These are phyloP conservation scores for Lipotes vexillifer DNA, from an alignment of 2,113 vertebrate species.

Conservation along the genomic window DNA sequence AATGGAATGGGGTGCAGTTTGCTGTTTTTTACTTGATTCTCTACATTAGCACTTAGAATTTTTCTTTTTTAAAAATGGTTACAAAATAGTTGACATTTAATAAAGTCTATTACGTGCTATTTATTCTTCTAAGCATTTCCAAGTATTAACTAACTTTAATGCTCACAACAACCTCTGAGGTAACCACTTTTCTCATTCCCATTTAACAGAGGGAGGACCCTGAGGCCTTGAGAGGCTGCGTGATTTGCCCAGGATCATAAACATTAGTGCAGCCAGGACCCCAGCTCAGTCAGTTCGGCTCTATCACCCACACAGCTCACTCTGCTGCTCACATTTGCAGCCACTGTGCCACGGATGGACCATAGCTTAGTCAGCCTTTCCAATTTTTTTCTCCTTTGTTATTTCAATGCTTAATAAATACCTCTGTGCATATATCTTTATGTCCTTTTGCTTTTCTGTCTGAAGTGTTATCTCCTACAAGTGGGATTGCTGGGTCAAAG, in stretches of 20 bases:
- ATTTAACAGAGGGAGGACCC: neutral
- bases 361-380: neutral
- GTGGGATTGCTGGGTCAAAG: neutral
- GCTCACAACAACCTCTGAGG: neutral
- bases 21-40: neutral
- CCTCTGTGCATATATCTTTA: neutral
- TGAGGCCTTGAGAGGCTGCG: neutral
- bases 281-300: neutral
- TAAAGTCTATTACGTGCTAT: neutral
- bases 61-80: neutral
- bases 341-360: neutral
- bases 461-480: neutral
- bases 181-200: neutral
- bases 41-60: neutral
- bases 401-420: neutral
- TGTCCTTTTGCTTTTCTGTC: neutral
- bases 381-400: neutral
- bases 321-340: rapidly evolving
- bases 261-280: neutral
- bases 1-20: neutral
- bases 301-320: neutral
- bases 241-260: neutral
- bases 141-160: neutral
- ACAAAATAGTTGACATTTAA: neutral
- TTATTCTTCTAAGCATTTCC: neutral